These are phyloP conservation scores for Cephalopachus bancanus DNA, from an alignment of 2,797 vertebrate genomes.

Conservation along the genomic window DNA sequence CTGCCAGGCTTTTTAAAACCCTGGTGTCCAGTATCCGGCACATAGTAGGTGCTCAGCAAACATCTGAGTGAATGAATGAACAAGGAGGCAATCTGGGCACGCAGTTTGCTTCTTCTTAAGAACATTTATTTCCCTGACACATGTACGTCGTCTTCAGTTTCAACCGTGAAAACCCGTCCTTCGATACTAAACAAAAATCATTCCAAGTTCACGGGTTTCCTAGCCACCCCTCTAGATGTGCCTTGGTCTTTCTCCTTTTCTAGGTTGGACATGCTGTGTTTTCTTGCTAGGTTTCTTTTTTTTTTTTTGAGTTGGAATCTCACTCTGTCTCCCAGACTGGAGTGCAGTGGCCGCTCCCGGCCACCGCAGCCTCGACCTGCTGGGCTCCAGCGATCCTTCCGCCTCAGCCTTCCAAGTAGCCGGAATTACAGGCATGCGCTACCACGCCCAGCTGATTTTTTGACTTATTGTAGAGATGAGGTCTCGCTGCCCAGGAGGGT, in stretches of 20 bases:
- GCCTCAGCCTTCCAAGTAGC: neutral
- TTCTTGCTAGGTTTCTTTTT: neutral
- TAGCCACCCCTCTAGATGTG: neutral
- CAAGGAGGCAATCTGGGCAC: neutral
- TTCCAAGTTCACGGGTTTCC: neutral
- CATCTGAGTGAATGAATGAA: neutral
- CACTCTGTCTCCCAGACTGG: neutral
- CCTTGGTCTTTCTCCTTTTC: neutral
- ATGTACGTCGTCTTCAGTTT: neutral
- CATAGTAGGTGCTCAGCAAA: neutral
- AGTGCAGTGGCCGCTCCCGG: neutral
- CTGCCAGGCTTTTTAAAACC: neutral
- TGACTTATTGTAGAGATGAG: too few species aligned
- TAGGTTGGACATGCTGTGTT: neutral
- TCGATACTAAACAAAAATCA: neutral
- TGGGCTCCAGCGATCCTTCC: neutral
- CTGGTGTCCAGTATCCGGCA: neutral
- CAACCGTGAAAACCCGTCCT: neutral
- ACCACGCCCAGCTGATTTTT: too few species aligned
- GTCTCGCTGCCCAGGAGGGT: too few species aligned
- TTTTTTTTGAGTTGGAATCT: neutral
- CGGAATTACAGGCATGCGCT: neutral
- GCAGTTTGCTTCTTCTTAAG: neutral
- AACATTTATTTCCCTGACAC: neutral
- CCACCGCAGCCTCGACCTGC: neutral